Conservation (phyloP, 2,888 invertebrate genomes). For the Melanostoma scalare region DNA sequence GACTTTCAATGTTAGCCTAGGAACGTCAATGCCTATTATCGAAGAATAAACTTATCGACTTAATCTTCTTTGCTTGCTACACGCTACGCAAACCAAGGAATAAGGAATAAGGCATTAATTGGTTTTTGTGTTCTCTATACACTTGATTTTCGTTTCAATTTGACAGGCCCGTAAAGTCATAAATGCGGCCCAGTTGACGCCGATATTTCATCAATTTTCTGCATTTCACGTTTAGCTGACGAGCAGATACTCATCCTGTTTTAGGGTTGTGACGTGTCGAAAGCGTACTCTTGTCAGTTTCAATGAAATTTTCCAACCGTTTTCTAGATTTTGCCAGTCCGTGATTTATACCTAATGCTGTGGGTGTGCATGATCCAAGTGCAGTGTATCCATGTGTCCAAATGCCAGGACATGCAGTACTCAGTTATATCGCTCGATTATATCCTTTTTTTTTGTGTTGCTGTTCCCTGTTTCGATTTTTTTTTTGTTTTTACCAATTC, state of each 20-base stretch:
- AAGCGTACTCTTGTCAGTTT: slow-evolving; percentile 60
- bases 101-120: no score
- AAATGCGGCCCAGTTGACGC: neutral
- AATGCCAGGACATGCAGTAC: slow-evolving; percentile 59
- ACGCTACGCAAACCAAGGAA: no score
- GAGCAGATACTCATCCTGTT: slow-evolving; percentile 46
- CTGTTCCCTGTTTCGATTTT: slow-evolving; percentile 5
- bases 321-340: slow-evolving; percentile 55
- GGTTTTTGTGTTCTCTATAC: no score
- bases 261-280: slow-evolving; percentile 58
- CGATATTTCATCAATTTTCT: slow-evolving; percentile 59
- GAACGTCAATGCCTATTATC: no score
- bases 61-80: no score
- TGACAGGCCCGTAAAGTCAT: neutral
- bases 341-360: slow-evolving; percentile 57
- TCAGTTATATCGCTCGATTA: slow-evolving; percentile 57
- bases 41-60: no score
- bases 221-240: slow-evolving; percentile 63
- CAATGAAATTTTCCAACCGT: slow-evolving; percentile 61
- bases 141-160: no score
- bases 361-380: slow-evolving; percentile 30
- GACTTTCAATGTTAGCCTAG: no score
- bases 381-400: slow-evolving; percentile 52
- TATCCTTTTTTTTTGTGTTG: slow-evolving; percentile 25
- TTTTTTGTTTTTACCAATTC: slow-evolving; percentile 59